Conservation (phyloP, 2,113 vertebrate genomes). For the Pelmatolapia mariae region DNA sequence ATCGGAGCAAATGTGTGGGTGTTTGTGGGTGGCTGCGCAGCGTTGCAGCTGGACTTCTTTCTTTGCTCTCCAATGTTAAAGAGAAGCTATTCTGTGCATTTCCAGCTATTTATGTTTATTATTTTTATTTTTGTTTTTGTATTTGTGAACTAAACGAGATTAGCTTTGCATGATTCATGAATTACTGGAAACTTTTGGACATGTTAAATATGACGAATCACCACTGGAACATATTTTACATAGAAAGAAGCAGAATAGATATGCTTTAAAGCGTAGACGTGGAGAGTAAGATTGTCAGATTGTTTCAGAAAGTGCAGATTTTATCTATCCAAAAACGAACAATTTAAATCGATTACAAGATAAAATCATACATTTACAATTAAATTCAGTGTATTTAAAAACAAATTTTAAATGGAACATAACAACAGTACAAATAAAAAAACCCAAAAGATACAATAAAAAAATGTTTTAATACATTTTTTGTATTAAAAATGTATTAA, state of each 20-base stretch:
- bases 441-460: neutral
- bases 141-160: neutral
- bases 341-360: neutral
- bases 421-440: neutral
- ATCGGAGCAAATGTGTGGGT: neutral
- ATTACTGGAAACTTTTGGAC: neutral
- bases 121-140: neutral
- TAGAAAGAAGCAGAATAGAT: neutral
- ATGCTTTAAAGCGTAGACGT: neutral
- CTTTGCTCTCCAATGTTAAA: neutral
- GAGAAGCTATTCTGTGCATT: neutral
- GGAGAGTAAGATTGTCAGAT: neutral
- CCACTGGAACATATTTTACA: neutral
- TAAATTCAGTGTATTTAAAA: neutral
- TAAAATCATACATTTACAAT: neutral
- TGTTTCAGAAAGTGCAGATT: neutral
- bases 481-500: neutral
- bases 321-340: neutral
- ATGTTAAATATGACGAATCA: neutral
- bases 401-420: neutral
- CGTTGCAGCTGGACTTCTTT: slow-evolving; percentile 20
- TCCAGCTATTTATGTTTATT: neutral
- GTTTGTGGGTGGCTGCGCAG: slow-evolving; percentile 2
- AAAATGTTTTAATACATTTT: too few species aligned
- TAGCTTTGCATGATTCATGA: neutral